Base-by-base conservation (phyloP, 1,140 invertebrate genomes). In the Stegodyphus dumicola region DNA sequence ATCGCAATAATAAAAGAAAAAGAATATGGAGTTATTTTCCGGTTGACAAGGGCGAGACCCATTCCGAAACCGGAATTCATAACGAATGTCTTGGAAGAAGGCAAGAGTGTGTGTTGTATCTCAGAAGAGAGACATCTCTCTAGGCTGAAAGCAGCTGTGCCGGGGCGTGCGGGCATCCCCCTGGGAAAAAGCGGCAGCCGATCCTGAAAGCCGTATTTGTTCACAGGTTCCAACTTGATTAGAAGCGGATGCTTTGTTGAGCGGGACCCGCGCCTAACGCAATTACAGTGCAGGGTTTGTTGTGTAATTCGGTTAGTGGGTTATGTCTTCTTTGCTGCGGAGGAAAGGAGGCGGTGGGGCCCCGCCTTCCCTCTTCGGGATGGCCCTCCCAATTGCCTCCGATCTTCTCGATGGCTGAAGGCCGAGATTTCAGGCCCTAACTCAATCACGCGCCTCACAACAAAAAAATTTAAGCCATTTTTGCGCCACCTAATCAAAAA, bases 141-240 rank as follows among this genome's bases (percentile, higher is more conserved):
- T 9, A 60, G 17, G 70, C 6, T 10, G 56, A 60, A 75, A 15
- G 80, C 80, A 83, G 80, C 80, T 83, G 80, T 54, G 70, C 51
- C 56, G 53, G 15, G 60, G 56, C 7, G 56, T 11, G 15, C 56
- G 9, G 56, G 15, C 9, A 60, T 15, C 56, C 65, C 65, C 65
- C 17, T 17, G 17, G 11, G 65, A 17, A 17, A 18, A 13, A n/a
- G 18, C 53, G 64, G 51, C 64, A 48, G 64, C 81, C 18, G 66
- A 69, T 69, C 74, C 48, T 74, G 70, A 67, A 75, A 77, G 74
- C 83, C 54, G 70, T 86, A 86, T 86, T 86, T 86, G 84, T 86
- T 86, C 84, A 77, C 84, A 77, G 84, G 75, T 77, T 86, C 75
- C 75, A 86, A 86, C 84, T 78, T 86, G 84, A 86, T 86, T 86